Percentiles rank a stretch among this genome's conserved stretches.
Conservation (phyloP, 2,113 vertebrate species). For the Ceyx cyanopectus region DNA sequence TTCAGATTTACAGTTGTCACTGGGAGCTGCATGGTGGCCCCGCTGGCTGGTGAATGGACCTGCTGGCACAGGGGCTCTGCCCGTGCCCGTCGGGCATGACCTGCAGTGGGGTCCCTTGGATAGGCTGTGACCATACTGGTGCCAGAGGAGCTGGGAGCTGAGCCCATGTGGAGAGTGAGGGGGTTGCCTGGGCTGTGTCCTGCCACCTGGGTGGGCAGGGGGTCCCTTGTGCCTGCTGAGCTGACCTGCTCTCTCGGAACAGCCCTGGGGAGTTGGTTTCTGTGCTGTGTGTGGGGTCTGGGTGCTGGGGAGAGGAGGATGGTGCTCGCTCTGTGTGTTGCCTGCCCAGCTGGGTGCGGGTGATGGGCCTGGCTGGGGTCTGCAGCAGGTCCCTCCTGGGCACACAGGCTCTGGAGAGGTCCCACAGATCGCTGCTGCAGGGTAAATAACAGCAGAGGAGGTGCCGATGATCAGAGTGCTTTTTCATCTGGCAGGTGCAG, state of each 20-base stretch:
- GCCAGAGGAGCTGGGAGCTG: neutral
- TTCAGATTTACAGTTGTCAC: neutral
- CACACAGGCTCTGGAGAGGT: neutral
- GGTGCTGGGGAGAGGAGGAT: neutral
- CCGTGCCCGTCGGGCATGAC: fast-evolving
- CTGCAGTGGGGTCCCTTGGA: fast-evolving
- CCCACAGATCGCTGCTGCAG: fast-evolving
- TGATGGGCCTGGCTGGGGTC: fast-evolving
- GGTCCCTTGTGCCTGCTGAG: neutral
- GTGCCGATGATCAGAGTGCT: neutral
- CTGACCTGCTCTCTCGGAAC: fast-evolving
- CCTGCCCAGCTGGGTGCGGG: neutral
- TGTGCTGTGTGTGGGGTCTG: fast-evolving
- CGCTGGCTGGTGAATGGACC: fast-evolving
- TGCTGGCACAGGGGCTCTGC: neutral
- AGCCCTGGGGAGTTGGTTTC: fast-evolving
- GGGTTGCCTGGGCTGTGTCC: neutral
- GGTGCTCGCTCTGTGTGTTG: fast-evolving
- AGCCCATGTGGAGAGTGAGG: neutral
- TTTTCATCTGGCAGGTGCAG: neutral
- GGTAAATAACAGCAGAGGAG: neutral
- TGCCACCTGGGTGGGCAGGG: neutral
- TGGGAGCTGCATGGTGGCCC: neutral
- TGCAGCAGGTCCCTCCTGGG: neutral
- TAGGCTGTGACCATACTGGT: neutral